Base-by-base conservation (phyloP, 2,797 vertebrate genomes). In the Anabas testudineus region DNA sequence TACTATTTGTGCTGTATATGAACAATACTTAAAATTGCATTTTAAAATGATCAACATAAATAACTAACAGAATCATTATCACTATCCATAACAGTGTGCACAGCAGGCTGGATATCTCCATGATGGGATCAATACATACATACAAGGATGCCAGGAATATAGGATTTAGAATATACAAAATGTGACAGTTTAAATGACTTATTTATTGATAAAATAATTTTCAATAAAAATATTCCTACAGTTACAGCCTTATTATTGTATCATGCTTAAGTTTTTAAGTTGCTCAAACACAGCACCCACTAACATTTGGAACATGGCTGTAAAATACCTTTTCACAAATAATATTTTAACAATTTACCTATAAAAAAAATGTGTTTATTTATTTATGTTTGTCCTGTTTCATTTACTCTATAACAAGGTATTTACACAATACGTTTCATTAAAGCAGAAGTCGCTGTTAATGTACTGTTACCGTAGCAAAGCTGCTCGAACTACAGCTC, bases 401-500 rank as follows among this genome's bases (percentile, higher is more conserved):
- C 12, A 0, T 21, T 32, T 0, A 19, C 0, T 1, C 2, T 4
- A 14, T 22, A 15, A 19, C 1, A 22, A 2, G 16, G 15, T 49
- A 24, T 19, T 59, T 14, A 36, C 8, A 22, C 6, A 3, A 16
- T 16, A 22, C 0, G 1, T 36, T 57, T 70, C 3, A 34, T 2
- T 18, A 6, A 47, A 51, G 24, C 30, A 39, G 10, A 46, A 49
- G 16, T 32, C 15, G 19, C 13, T 1, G 2, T 24, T 22, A 30
- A 13, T 21, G 10, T 4, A 7, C 2, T 1, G 1, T 3, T 22
- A 7, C 2, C 1, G 1, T 3, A 22, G 15, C 0, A 13, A 16
- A n/a, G 1, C 22, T 1, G 0, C 12, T 21, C 1, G 39, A 63
- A 90, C 90, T 78, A 76, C 87, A 90, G 59, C 47, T 90, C 85